These are phyloP conservation scores for Drosophila arizonae DNA, from an alignment of 1,140 invertebrate species.

Conservation along the genomic window DNA sequence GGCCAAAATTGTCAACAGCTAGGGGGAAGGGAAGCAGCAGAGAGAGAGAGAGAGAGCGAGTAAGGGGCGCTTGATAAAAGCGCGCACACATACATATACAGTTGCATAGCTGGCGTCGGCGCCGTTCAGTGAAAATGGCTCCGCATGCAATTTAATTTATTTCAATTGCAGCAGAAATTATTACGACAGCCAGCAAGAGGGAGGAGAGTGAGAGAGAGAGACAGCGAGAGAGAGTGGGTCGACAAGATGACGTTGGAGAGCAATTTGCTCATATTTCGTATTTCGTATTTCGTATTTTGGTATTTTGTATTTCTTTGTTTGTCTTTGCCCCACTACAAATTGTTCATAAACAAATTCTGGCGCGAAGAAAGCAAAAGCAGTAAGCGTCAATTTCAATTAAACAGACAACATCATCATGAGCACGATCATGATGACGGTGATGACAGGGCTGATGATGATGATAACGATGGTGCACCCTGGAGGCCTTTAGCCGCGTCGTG, in stretches of 20 bases:
- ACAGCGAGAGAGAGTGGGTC: conserved; percentile 1
- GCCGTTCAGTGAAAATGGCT: conserved; percentile 57
- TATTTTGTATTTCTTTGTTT: conserved; percentile 26
- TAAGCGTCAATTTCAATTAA: conserved; percentile 79
- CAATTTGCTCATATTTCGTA: conserved; percentile 58
- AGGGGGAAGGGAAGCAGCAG: no score
- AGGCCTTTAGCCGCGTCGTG: conserved; percentile 2
- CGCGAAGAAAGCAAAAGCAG: conserved; percentile 60
- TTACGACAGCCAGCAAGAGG: conserved; percentile 56
- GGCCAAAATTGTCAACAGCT: background rate
- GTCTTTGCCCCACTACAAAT: conserved; percentile 13
- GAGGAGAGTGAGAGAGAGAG: background rate
- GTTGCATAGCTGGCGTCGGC: no score
- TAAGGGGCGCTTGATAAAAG: conserved; percentile 43
- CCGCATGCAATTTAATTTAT: conserved; percentile 79
- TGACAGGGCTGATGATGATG: background rate
- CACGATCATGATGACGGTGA: background rate
- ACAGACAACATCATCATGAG: conserved; percentile 53
- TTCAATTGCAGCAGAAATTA: conserved; percentile 77
- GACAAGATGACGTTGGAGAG: conserved; percentile 65
- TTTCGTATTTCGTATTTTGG: conserved; percentile 28
- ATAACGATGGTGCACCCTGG: conserved; percentile 13
- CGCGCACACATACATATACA: no score
- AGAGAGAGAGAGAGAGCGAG: no score
- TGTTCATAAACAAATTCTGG: conserved; percentile 76